Base-by-base conservation (phyloP, 2,888 invertebrate species). In the Tetanocera ferruginea region DNA sequence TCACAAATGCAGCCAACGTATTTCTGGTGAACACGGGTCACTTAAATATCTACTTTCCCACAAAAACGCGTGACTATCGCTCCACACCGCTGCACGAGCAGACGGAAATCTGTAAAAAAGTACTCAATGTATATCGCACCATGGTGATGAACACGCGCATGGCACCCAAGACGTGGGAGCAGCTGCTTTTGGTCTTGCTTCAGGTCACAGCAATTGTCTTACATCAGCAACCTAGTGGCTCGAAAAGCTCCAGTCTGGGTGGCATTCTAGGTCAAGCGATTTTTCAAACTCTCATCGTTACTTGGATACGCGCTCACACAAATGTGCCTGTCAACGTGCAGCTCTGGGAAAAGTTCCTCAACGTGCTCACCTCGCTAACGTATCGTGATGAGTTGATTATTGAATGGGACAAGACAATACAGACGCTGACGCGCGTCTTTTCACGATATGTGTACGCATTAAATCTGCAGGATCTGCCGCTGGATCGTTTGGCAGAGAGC, bases 361-460 rank as follows among this genome's bases (percentile, higher is more conserved):
- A 93, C 79, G 95, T 98, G 11, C 91, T 98, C 23, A 95, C 95
- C 0, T 94, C 96, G 1, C 92, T 98, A 6, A 98, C 98, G 0
- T 95, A 95, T 82, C 98, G 98, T 94, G 97, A 98, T 87, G 98
- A 98, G 87, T 92, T 98, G 14, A 95, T 98, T 80, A 95, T 95
- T 81, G 98, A 98, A 88, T 98, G 98, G 98, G 96, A 96, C 94
- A 97, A 97, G 94, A 97, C 97, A n/a, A 94, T 99, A 93, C 98
- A 98, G 87, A 98, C 98, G 0, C 89, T 99, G 82, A 99, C 98
- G 0, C 92, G 98, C 80, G 98, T 99, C 52, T 91, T 99, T 78
- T 98, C 98, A 0, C 93, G 97, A 23, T 97, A 98, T 88, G 97
- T 99, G 28, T 99, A 98, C 88, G 95, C 95, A 83, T 91, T 99